Evolutionary conservation across 1,140 invertebrate genomes (phyloP).

Genomic region (Tyrophagus putrescentiae): DNA sequence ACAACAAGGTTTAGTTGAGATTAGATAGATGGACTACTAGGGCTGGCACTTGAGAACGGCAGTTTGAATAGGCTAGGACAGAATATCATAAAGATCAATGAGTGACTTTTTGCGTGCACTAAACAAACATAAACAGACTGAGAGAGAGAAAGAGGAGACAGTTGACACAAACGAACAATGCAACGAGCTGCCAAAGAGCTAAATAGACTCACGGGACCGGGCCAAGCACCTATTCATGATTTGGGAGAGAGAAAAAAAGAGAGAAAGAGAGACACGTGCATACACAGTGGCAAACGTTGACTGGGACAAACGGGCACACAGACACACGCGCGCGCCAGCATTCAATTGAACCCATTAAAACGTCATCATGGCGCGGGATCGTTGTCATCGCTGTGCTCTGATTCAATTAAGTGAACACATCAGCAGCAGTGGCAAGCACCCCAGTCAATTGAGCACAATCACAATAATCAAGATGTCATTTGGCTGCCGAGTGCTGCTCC

Average conservation of each 20-base stretch:
- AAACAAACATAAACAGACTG: too few species aligned
- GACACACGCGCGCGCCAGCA: not conserved
- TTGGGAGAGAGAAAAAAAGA: too few species aligned
- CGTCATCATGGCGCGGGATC: not conserved
- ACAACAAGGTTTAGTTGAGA: too few species aligned
- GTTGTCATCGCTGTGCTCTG: not conserved
- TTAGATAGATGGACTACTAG: too few species aligned
- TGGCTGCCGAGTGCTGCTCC: not conserved
- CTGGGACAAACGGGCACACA: not conserved
- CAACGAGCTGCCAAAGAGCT: not conserved
- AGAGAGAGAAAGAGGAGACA: too few species aligned
- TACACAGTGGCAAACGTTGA: not conserved
- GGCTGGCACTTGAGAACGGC: too few species aligned
- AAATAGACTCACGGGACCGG: slow-evolving; percentile 3
- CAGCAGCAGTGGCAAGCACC: not conserved
- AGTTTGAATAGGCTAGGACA: too few species aligned
- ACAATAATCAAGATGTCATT: slow-evolving; percentile 13
- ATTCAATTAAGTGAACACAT: not conserved
- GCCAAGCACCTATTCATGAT: too few species aligned
- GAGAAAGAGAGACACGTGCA: not conserved
- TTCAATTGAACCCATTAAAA: slow-evolving; percentile 7
- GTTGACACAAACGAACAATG: not conserved
- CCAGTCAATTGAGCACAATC: not conserved
- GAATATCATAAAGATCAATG: too few species aligned
- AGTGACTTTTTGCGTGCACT: too few species aligned